phyloP scores from a whole-genome alignment of 2,888 invertebrate genomes.

The Eupeodes luniger region DNA sequence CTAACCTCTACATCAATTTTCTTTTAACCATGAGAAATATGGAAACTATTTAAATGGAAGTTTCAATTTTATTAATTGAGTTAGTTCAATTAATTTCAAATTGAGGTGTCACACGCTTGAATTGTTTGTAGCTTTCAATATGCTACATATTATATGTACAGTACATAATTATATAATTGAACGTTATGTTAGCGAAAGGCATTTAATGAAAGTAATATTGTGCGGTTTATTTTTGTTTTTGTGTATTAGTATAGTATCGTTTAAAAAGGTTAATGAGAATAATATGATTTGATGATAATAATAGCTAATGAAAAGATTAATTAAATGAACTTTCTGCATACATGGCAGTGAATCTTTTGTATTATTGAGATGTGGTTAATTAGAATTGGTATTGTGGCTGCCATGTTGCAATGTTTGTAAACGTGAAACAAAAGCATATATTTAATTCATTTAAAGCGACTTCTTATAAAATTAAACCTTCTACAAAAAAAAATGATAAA shows the following conservation, averaged over 20 bases:
- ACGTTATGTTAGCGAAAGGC: constrained; percentile 23
- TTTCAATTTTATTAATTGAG: constrained; percentile 36
- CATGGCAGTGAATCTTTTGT: background rate
- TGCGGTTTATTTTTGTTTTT: background rate
- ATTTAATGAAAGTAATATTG: constrained; percentile 35
- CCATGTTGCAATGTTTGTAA: background rate
- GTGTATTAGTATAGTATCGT: background rate
- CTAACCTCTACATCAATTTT: background rate
- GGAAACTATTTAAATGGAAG: constrained; percentile 1
- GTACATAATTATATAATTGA: constrained; percentile 14
- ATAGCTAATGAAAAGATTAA: constrained; percentile 14
- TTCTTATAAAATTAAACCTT: too few species aligned
- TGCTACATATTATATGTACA: too few species aligned
- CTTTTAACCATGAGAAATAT: background rate
- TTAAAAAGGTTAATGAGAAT: background rate
- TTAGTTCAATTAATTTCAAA: constrained; percentile 45
- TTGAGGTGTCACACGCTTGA: constrained; percentile 32
- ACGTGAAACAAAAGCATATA: too few species aligned
- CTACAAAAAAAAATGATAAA: too few species aligned
- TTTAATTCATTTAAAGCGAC: too few species aligned
- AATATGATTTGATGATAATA: background rate
- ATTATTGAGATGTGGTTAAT: constrained; percentile 28
- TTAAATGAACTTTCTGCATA: constrained; percentile 1
- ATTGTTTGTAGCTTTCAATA: constrained; percentile 18
- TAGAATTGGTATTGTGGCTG: background rate